Conservation (phyloP, 2,113 vertebrate species). For the Coptodon bakossiorum region DNA sequence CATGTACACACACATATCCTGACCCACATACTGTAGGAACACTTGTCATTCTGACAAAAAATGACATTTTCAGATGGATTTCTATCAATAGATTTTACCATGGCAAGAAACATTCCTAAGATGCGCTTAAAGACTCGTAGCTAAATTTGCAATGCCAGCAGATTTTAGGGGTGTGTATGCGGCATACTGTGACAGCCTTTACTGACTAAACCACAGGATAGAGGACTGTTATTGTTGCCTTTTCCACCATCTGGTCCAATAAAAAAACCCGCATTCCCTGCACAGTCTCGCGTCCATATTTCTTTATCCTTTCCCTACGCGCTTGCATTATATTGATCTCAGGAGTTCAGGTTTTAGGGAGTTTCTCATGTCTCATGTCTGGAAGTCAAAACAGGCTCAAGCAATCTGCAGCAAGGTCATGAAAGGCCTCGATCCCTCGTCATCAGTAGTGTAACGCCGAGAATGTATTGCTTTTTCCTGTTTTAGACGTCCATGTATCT, state of each 20-base stretch:
- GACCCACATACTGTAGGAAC: background rate
- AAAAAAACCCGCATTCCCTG: background rate
- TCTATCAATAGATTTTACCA: background rate
- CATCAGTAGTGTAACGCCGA: constrained; percentile 33
- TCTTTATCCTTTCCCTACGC: background rate
- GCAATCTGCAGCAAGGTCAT: background rate
- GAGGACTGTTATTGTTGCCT: constrained; percentile 22
- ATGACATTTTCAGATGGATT: background rate
- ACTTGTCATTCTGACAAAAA: background rate
- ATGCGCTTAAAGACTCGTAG: background rate
- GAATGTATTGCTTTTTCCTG: constrained; percentile 64
- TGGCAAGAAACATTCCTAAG: background rate
- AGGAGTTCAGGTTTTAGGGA: background rate
- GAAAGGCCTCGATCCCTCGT: background rate
- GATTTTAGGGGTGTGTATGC: constrained; percentile 12
- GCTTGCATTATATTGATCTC: background rate
- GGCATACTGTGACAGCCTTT: constrained; percentile 23
- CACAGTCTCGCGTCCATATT: background rate
- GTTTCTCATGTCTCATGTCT: background rate
- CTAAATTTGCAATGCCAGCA: constrained; percentile 27
- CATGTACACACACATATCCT: background rate
- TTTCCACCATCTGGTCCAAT: constrained; percentile 43
- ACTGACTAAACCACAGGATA: constrained; percentile 36
- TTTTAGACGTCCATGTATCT: constrained; percentile 76
- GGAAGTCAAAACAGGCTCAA: background rate